These are phyloP conservation scores for Rhabdophis nuchalis DNA, from an alignment of 2,797 vertebrate species.

Conservation along the genomic window DNA sequence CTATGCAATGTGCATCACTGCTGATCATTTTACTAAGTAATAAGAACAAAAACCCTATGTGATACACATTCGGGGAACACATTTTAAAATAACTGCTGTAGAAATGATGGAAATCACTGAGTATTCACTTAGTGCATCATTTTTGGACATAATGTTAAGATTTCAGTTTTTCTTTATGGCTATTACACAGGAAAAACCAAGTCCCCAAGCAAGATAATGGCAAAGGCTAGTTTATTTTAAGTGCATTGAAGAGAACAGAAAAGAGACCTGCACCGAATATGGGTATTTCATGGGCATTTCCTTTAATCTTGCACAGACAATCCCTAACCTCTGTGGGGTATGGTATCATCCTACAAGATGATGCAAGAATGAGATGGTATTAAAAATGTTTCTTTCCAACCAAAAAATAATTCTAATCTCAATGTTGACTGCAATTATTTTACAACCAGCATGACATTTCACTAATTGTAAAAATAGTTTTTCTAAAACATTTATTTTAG, in stretches of 20 bases:
- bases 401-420: background rate
- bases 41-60: background rate
- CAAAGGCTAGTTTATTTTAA: background rate
- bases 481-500: background rate
- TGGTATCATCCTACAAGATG: background rate
- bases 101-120: background rate
- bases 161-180: background rate
- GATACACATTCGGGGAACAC: background rate
- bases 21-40: background rate
- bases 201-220: background rate
- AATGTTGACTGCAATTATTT: background rate
- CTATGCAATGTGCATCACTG: background rate
- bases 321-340: background rate
- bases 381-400: background rate
- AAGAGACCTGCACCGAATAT: background rate
- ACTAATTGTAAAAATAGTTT: background rate
- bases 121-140: background rate
- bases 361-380: background rate
- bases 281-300: background rate
- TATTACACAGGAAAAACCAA: background rate
- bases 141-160: background rate
- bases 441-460: background rate
- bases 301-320: background rate
- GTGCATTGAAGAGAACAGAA: background rate
- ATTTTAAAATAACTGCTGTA: background rate